Conservation (phyloP, 2,797 vertebrate genomes). For the Thamnophis elegans region DNA sequence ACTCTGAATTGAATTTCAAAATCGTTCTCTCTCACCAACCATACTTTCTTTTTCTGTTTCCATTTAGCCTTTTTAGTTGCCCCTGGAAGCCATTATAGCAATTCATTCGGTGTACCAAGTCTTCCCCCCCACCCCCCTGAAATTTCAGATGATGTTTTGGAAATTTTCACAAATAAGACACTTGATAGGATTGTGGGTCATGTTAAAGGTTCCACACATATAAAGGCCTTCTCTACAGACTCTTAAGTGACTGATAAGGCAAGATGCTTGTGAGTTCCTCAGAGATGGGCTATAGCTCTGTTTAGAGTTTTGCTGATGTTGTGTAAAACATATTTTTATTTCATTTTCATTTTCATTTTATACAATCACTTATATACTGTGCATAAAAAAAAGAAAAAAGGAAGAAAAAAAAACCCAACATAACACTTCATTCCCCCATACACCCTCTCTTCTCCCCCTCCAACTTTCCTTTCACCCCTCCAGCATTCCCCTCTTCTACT, state of each 20-base stretch:
- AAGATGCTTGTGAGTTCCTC: background rate
- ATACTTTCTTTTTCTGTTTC: background rate
- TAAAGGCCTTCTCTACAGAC: background rate
- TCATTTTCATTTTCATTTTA: too few relatives aligned
- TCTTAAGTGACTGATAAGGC: background rate
- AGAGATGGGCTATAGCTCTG: background rate
- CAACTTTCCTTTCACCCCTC: too few relatives aligned
- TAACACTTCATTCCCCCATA: too few relatives aligned
- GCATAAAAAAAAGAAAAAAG: too few relatives aligned
- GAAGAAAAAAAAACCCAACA: too few relatives aligned
- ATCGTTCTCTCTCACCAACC: background rate
- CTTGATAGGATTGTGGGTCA: background rate
- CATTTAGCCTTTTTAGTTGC: background rate
- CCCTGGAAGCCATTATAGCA: background rate
- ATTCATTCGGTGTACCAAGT: background rate
- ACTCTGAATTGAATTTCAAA: background rate
- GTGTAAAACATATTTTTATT: too few relatives aligned
- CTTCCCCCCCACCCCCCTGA: fast-evolving
- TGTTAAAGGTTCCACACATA: background rate
- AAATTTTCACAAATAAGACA: background rate
- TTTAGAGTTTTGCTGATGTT: background rate
- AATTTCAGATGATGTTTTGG: background rate
- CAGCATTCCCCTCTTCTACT: too few relatives aligned
- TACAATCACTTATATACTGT: too few relatives aligned
- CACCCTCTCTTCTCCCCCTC: too few relatives aligned